A percentile compares a stretch with the other conserved stretches of the same genome.
phyloP scores from a whole-genome alignment of 2,888 invertebrate genomes.

The Drosophila flavopinicola region DNA sequence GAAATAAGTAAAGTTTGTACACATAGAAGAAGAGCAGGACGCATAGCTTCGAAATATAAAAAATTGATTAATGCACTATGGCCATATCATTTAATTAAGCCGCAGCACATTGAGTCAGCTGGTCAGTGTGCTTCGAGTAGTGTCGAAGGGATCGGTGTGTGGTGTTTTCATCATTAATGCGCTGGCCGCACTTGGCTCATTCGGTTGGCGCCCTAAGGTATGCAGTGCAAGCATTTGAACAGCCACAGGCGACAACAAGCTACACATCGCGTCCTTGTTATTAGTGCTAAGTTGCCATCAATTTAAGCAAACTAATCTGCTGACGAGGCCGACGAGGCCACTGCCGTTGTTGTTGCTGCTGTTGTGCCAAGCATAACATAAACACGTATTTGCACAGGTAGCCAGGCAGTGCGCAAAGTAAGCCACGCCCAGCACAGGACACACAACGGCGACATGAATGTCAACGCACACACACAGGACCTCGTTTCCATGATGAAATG shows the following conservation, averaged over 20 bases:
- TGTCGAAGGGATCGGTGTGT: not conserved
- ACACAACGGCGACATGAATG: conserved; percentile 67
- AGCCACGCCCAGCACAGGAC: conserved; percentile 59
- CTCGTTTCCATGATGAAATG: conserved; percentile 60
- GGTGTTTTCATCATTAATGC: conserved; percentile 39
- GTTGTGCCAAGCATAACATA: conserved; percentile 60
- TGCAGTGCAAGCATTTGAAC: conserved; percentile 39
- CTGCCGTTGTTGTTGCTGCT: conserved; percentile 9
- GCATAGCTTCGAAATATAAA: conserved; percentile 4
- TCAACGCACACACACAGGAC: conserved; percentile 52
- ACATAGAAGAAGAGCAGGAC: not conserved
- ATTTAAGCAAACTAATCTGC: conserved; percentile 81
- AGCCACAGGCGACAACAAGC: conserved; percentile 24
- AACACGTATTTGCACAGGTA: conserved; percentile 71
- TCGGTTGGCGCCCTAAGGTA: conserved; percentile 49
- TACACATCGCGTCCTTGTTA: conserved; percentile 59
- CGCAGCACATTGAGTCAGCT: conserved; percentile 8
- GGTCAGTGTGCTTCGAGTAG: not conserved
- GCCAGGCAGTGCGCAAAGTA: conserved; percentile 27
- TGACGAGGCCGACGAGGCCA: conserved; percentile 32
- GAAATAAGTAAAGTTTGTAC: conserved; percentile 69
- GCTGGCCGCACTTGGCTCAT: conserved; percentile 29
- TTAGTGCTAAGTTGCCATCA: conserved; percentile 78
- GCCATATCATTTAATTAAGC: conserved; percentile 67
- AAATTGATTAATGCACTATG: conserved; percentile 68